Conservation (phyloP, 1,140 invertebrate species). For the Cepaea nemoralis region DNA sequence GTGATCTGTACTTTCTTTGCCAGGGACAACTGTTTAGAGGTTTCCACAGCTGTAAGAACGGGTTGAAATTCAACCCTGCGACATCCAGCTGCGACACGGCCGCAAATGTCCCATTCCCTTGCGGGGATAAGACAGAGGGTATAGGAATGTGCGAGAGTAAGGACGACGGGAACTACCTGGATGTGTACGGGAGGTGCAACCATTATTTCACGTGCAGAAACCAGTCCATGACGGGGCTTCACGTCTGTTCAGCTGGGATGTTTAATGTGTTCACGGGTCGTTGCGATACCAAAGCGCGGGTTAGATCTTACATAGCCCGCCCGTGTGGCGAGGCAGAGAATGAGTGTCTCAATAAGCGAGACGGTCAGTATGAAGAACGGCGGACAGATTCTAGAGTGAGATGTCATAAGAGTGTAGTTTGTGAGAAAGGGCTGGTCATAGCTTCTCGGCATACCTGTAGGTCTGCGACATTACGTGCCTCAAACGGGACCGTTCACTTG, state of each 20-base stretch:
- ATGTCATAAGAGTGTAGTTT: not conserved
- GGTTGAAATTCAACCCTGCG: constrained; percentile 42
- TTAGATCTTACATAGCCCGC: not conserved
- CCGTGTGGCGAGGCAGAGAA: constrained; percentile 44
- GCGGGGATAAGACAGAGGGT: constrained; percentile 39
- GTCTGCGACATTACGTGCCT: not conserved
- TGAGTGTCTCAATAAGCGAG: constrained; percentile 33
- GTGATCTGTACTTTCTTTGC: constrained; percentile 47
- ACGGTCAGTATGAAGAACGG: constrained; percentile 37
- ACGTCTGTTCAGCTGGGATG: constrained; percentile 44
- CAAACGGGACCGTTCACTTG: not conserved
- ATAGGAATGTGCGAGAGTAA: constrained; percentile 36
- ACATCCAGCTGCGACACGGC: constrained; percentile 36
- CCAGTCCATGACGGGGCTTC: constrained; percentile 34
- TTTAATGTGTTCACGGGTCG: constrained; percentile 40
- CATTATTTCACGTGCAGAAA: constrained; percentile 46
- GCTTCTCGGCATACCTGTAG: not conserved
- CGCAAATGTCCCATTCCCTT: constrained; percentile 42
- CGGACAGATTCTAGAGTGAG: not conserved
- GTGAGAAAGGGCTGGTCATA: constrained; percentile 20
- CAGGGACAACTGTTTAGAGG: constrained; percentile 42
- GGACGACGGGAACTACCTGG: constrained; percentile 42
- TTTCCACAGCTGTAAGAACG: constrained; percentile 41
- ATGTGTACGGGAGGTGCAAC: constrained; percentile 46
- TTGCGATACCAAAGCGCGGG: constrained; percentile 34